Evolutionary conservation across 2,113 vertebrate species (phyloP).

Genomic region (Sorex fumeus): DNA sequence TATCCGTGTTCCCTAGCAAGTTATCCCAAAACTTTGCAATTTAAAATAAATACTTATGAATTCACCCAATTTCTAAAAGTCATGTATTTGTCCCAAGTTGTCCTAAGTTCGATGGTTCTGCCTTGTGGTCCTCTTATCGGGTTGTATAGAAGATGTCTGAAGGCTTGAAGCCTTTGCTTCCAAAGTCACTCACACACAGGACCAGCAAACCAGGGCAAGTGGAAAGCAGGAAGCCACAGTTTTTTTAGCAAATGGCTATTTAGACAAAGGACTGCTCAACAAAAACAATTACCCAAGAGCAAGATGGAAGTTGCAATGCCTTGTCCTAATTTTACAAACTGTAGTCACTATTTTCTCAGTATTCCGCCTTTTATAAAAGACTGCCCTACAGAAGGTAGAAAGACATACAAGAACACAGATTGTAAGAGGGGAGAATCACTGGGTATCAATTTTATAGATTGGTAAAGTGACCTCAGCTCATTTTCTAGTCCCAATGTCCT

Average conservation of each 20-base stretch:
- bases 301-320: not conserved
- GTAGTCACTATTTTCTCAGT: not conserved
- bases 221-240: not conserved
- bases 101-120: not conserved
- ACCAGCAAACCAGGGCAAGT: not conserved
- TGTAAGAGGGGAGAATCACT: not conserved
- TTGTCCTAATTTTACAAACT: not conserved
- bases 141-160: not conserved
- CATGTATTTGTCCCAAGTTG: not conserved
- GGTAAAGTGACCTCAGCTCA: not conserved
- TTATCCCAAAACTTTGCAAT: slow-evolving; percentile 8
- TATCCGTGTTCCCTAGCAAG: not conserved
- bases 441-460: not conserved
- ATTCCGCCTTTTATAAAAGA: not conserved
- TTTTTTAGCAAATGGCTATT: slow-evolving; percentile 27
- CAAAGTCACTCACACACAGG: not conserved
- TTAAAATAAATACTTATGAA: not conserved
- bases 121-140: not conserved
- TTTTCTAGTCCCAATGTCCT: not conserved
- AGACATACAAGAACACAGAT: not conserved
- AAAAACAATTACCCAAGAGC: not conserved
- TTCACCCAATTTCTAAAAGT: not conserved
- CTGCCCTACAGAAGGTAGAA: not conserved
- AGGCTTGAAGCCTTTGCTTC: not conserved
- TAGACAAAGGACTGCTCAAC: not conserved